Conservation (phyloP, 64 coral and sea anemone genomes). For the Trachythela sp. region DNA sequence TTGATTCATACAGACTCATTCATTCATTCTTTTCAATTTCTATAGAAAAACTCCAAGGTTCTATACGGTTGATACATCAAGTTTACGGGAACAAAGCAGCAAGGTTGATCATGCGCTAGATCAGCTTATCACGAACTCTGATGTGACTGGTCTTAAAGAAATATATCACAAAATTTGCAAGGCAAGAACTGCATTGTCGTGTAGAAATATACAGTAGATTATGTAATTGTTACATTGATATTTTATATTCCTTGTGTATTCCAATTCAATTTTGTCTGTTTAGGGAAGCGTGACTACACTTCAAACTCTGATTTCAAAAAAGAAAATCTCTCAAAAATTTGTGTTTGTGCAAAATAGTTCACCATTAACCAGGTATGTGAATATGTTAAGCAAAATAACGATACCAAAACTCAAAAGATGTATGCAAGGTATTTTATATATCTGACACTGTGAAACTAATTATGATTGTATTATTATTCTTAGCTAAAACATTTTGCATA, state of each 20-base stretch:
- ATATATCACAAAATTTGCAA: not conserved
- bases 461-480: too few species aligned
- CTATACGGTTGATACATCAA: not conserved
- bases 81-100: not conserved
- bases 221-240: not conserved
- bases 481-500: too few species aligned
- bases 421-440: too few species aligned
- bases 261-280: not conserved
- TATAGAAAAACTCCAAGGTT: not conserved
- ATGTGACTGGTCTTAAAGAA: not conserved
- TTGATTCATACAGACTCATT: too few species aligned
- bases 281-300: not conserved
- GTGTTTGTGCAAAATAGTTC: not conserved
- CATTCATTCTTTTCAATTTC: too few species aligned
- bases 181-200: not conserved
- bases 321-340: not conserved
- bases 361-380: not conserved
- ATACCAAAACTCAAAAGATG: too few species aligned
- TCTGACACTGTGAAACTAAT: too few species aligned
- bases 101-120: not conserved
- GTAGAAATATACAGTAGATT: too few species aligned
- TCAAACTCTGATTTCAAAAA: not conserved
- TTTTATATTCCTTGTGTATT: too few species aligned
- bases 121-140: not conserved
- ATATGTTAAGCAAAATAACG: too few species aligned